A percentile compares a stretch with the other conserved stretches of the same genome.
Conservation (phyloP, 2,113 vertebrate species). For the Prietella phreatophila region DNA sequence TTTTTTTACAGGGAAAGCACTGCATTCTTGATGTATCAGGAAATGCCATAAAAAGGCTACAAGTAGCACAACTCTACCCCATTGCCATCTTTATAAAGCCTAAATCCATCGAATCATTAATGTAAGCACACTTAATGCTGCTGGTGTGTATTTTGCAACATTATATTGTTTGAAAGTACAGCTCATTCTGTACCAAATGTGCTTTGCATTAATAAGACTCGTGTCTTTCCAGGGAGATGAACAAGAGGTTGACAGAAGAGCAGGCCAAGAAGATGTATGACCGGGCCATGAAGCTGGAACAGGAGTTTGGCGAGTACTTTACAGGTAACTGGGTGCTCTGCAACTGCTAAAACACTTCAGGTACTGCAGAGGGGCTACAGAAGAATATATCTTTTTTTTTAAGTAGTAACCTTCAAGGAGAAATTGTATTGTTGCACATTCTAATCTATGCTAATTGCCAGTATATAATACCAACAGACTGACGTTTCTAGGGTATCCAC, state of each 20-base stretch:
- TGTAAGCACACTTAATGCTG: constrained; percentile 78
- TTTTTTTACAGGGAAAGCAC: constrained; percentile 91
- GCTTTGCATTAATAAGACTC: background rate
- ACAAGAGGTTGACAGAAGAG: constrained; percentile 94
- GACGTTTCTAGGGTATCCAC: background rate
- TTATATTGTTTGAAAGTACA: background rate
- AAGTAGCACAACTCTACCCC: constrained; percentile 97
- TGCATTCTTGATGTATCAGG: constrained; percentile 98
- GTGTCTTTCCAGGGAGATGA: constrained; percentile 84
- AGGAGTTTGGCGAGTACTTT: constrained; percentile 98
- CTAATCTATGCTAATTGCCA: background rate
- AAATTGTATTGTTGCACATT: background rate
- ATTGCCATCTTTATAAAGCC: constrained; percentile 98
- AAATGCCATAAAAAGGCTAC: constrained; percentile 96
- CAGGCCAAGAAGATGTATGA: constrained; percentile 96
- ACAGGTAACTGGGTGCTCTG: constrained; percentile 78
- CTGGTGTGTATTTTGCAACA: background rate
- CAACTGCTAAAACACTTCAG: background rate
- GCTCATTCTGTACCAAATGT: background rate
- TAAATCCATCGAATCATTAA: constrained; percentile 88
- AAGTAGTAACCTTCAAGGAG: background rate
- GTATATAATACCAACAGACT: background rate
- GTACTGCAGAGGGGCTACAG: background rate
- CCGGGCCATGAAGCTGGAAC: constrained; percentile 92
- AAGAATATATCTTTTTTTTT: background rate